Conservation (phyloP, 2,113 vertebrate genomes). For the Toxostoma redivivum region DNA sequence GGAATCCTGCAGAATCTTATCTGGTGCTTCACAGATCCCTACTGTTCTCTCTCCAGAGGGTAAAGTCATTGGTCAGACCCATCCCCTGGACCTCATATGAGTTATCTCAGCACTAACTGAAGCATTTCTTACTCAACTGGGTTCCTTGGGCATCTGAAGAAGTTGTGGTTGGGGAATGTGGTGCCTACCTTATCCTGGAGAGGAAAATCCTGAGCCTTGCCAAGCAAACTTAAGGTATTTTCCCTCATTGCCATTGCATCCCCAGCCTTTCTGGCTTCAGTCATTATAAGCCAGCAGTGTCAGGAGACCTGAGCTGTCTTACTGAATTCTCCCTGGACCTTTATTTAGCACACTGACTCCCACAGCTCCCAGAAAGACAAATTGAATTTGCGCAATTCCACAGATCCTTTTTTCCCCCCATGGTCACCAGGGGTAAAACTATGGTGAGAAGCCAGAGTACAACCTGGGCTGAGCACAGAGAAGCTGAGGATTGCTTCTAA, state of each 20-base stretch:
- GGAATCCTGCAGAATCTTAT: not conserved
- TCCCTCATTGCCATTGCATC: not conserved
- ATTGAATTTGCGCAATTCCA: not conserved
- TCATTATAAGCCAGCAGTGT: not conserved
- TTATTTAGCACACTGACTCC: not conserved
- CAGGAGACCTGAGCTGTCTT: not conserved
- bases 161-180: not conserved
- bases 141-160: not conserved
- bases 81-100: not conserved
- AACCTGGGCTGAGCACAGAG: not conserved
- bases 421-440: not conserved
- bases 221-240: not conserved
- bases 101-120: not conserved
- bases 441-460: not conserved
- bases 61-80: not conserved
- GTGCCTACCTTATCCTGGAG: not conserved
- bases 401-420: rapidly evolving
- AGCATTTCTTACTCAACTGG: not conserved
- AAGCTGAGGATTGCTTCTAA: not conserved
- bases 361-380: not conserved
- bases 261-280: not conserved
- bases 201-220: not conserved
- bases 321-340: not conserved
- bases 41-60: not conserved
- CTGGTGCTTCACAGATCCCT: not conserved